A percentile compares a stretch with the other conserved stretches of the same genome.
phyloP scores from a whole-genome alignment of 2,113 vertebrate genomes.

The Malurus cyaneus region DNA sequence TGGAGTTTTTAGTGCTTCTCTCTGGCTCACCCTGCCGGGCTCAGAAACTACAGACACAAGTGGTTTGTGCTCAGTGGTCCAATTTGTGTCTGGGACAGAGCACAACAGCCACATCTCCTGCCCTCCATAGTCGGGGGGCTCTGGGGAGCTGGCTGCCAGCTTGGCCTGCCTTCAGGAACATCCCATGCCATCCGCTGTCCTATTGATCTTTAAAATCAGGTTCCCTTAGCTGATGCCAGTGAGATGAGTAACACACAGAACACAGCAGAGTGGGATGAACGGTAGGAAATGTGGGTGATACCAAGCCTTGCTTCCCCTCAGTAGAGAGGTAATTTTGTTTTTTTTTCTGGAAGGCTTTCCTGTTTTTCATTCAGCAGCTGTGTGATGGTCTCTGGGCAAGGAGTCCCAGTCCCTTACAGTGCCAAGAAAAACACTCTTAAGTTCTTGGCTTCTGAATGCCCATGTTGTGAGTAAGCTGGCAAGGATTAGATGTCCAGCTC shows the following conservation, averaged over 20 bases:
- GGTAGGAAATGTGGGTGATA: not conserved
- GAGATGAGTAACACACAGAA: not conserved
- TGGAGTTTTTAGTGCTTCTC: not conserved
- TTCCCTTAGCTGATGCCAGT: not conserved
- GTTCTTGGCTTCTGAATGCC: slow-evolving; percentile 21
- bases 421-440: not conserved
- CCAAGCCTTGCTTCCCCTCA: not conserved
- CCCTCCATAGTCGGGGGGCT: not conserved
- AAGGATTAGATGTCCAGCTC: not conserved
- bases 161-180: not conserved
- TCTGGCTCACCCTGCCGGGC: not conserved
- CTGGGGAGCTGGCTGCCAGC: not conserved
- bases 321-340: not conserved
- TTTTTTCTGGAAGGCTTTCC: not conserved
- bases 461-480: slow-evolving; percentile 8
- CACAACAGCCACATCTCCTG: not conserved
- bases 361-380: slow-evolving; percentile 20
- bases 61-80: not conserved
- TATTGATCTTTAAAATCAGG: not conserved
- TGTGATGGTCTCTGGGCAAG: not conserved
- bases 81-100: not conserved
- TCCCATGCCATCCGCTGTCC: not conserved
- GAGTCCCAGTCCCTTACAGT: not conserved
- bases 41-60: not conserved
- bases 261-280: not conserved